Percentiles rank a stretch among this genome's conserved stretches.
These are phyloP conservation scores for Protophormia terraenovae DNA, from an alignment of 2,888 invertebrate species.

Conservation along the genomic window DNA sequence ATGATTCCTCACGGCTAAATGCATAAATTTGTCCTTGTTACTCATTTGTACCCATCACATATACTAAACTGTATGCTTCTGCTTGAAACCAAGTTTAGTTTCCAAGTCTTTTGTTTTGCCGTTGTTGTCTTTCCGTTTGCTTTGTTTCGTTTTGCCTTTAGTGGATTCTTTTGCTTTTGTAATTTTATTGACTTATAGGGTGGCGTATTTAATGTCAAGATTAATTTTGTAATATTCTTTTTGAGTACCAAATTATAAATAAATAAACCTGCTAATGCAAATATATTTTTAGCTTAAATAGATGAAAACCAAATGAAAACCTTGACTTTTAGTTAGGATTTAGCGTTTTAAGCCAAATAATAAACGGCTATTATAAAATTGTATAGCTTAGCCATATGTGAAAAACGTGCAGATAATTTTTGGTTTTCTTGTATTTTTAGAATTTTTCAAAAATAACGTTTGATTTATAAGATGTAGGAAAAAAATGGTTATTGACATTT, in stretches of 20 bases:
- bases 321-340: constrained; percentile 58
- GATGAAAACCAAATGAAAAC: neutral
- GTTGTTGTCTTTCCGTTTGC: neutral
- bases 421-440: neutral
- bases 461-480: neutral
- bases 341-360: neutral
- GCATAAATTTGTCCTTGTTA: constrained; percentile 54
- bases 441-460: neutral
- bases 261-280: neutral
- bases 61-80: constrained; percentile 2
- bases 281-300: no score
- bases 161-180: neutral
- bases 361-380: neutral
- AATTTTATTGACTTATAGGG: constrained; percentile 26
- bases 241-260: constrained; percentile 9
- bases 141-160: neutral
- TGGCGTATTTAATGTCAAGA: constrained; percentile 64
- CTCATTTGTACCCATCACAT: neutral
- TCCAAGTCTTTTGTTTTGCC: constrained; percentile 56
- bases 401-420: constrained; percentile 50
- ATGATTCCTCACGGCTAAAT: constrained; percentile 61
- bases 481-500: constrained; percentile 12
- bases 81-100: constrained; percentile 35
- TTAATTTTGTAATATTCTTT: constrained; percentile 51
- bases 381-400: neutral